Evolutionary conservation across 2,797 vertebrate genomes (phyloP).

Genomic region (Capromys pilorides): DNA sequence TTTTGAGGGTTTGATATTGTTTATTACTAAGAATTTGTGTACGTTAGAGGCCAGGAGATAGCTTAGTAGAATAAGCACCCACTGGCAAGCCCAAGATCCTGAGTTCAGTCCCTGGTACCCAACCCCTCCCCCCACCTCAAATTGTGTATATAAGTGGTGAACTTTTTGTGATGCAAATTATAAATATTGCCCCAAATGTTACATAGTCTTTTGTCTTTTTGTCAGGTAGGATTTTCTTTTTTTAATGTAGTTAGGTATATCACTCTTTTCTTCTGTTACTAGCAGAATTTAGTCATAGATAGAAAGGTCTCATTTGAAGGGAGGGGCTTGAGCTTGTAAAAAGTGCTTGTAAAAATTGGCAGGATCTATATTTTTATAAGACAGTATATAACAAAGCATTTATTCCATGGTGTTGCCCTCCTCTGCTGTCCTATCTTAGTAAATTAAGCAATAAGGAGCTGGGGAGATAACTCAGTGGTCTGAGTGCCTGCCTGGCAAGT

Average conservation of each 20-base stretch:
- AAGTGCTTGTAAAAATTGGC: neutral
- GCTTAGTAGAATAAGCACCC: too few relatives aligned
- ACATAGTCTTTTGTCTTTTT: constrained; percentile 56
- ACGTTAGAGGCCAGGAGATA: neutral
- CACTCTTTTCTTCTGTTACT: neutral
- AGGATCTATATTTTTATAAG: constrained; percentile 13
- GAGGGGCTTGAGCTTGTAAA: neutral
- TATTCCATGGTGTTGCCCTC: neutral
- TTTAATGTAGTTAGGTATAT: neutral
- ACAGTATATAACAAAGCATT: neutral
- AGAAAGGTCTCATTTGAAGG: constrained; percentile 40
- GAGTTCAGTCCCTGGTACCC: too few relatives aligned
- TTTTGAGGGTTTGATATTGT: neutral
- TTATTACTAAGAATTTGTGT: constrained; percentile 35
- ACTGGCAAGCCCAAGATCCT: too few relatives aligned
- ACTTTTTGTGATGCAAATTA: constrained; percentile 21
- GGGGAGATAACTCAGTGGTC: too few relatives aligned
- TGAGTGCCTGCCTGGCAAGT: too few relatives aligned
- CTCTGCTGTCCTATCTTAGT: neutral
- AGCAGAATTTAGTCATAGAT: constrained; percentile 6
- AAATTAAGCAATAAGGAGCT: neutral
- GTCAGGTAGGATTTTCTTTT: neutral
- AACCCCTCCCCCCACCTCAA: too few relatives aligned
- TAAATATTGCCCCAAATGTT: constrained; percentile 45
- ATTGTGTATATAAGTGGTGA: constrained; percentile 4